phyloP scores from a whole-genome alignment of 2,888 invertebrate genomes.

The Scaptomyza parva region DNA sequence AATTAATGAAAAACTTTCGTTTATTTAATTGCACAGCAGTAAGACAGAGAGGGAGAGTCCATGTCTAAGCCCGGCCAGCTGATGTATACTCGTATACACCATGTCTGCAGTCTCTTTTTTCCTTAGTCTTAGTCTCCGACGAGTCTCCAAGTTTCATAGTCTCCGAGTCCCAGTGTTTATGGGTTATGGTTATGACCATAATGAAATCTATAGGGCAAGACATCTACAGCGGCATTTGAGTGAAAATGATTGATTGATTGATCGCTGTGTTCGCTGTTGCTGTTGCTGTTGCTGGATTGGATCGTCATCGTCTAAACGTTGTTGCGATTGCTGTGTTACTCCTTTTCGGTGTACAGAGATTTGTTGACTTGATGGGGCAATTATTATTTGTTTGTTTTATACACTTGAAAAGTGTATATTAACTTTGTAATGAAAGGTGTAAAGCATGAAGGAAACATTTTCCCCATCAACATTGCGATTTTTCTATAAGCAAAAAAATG shows the following conservation, averaged over 20 bases:
- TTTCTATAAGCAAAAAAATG: too few relatives aligned
- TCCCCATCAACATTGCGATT: too few relatives aligned
- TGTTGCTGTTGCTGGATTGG: constrained; percentile 35
- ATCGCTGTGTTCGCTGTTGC: constrained; percentile 51
- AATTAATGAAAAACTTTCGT: constrained; percentile 79
- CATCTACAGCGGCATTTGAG: constrained; percentile 73
- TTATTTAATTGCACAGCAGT: constrained; percentile 75
- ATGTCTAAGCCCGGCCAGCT: constrained; percentile 41
- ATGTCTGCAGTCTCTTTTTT: constrained; percentile 18
- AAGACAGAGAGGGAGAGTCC: constrained; percentile 56
- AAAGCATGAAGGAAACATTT: too few relatives aligned
- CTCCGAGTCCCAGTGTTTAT: constrained; percentile 56
- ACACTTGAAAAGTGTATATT: too few relatives aligned
- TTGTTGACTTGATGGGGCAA: constrained; percentile 70
- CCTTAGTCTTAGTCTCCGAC: constrained; percentile 11
- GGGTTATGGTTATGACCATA: constrained; percentile 77
- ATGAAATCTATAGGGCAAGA: constrained; percentile 77
- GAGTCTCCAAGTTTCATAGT: constrained; percentile 22
- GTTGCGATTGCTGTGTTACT: constrained; percentile 61
- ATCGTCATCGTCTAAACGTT: constrained; percentile 41
- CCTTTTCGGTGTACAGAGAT: constrained; percentile 72
- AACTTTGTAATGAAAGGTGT: too few relatives aligned
- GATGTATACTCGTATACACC: constrained; percentile 28
- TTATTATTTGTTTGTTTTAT: constrained; percentile 64
- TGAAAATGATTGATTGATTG: constrained; percentile 80